These are phyloP conservation scores for Pentalonia nigronervosa DNA, from an alignment of 1,140 invertebrate species.

Conservation along the genomic window DNA sequence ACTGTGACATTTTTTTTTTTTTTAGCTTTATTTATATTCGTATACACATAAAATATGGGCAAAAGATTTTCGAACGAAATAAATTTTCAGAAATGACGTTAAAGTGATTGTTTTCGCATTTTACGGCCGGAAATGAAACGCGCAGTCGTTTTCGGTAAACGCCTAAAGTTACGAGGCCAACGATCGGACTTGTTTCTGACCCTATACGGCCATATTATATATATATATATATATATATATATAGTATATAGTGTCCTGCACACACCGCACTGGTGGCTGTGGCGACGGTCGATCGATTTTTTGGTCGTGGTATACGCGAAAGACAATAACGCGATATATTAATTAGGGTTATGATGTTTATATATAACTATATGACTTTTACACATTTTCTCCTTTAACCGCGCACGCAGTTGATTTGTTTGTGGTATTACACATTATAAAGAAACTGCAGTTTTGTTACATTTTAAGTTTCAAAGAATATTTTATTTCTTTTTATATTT, in stretches of 20 bases:
- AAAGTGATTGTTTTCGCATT: neutral
- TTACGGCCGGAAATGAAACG: neutral
- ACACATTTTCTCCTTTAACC: neutral
- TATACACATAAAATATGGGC: neutral
- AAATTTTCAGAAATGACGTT: neutral
- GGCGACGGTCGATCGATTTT: neutral
- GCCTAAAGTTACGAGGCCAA: neutral
- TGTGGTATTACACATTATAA: neutral
- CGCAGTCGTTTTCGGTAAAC: neutral
- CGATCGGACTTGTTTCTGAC: neutral
- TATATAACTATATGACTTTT: too few species aligned
- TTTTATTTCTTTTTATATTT: too few species aligned
- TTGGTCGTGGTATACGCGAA: neutral
- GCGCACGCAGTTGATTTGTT: neutral
- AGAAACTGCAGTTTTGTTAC: too few species aligned
- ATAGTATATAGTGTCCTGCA: neutral
- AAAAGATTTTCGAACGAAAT: neutral
- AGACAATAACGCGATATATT: neutral
- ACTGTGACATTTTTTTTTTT: neutral
- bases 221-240: too few species aligned
- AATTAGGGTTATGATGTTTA: neutral
- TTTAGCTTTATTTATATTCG: neutral
- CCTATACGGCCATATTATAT: neutral
- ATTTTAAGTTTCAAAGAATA: neutral
- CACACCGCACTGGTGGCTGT: neutral